Evolutionary conservation across 1,140 invertebrate genomes (phyloP), one percentile per base, ranked within the genome.

Genomic region (Cydia amplana): DNA sequence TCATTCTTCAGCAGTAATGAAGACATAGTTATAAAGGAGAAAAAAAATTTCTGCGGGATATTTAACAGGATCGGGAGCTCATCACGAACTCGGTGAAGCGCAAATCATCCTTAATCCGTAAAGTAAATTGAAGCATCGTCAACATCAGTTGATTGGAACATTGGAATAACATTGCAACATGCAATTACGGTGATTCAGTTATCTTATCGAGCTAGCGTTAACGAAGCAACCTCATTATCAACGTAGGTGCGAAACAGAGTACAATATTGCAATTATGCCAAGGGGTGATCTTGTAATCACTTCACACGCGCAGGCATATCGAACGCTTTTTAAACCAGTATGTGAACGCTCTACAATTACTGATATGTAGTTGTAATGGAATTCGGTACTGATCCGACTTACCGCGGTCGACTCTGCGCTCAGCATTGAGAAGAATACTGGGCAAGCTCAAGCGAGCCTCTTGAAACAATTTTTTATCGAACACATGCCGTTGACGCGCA

Each of bases 161-260:
- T 18, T 46, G 43, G 43, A 46, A 46, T 46, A 46, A 46, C 51
- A 55, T 55, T 55, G 51, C 51, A 51, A 51, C 49, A 55, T 55
- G 51, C 51, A 55, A 55, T 55, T 18, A 55, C 51, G 51, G 20
- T 55, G 51, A 55, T 55, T 55, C 55, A 23, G 55, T 60, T 23
- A 60, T 60, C 20, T 60, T 60, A 60, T 60, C 55, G 55, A 60
- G 55, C 55, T 10, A 23, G 55, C 55, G 55, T 60, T 60, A 60
- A 60, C 55, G 55, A 60, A 60, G 55, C 55, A 60, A 60, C 20
- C 23, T 60, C 18, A 60, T 60, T 60, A 60, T 23, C 20, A 23
- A 60, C 18, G 18, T 23, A 60, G 55, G 55, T 60, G 55, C 55
- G 55, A 60, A 60, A 60, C 20, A 60, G 49, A 51, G 55, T 60